Percentiles rank a stretch among this genome's conserved stretches.
phyloP scores from a whole-genome alignment of 2,888 invertebrate genomes.

The Andrena minutula region DNA sequence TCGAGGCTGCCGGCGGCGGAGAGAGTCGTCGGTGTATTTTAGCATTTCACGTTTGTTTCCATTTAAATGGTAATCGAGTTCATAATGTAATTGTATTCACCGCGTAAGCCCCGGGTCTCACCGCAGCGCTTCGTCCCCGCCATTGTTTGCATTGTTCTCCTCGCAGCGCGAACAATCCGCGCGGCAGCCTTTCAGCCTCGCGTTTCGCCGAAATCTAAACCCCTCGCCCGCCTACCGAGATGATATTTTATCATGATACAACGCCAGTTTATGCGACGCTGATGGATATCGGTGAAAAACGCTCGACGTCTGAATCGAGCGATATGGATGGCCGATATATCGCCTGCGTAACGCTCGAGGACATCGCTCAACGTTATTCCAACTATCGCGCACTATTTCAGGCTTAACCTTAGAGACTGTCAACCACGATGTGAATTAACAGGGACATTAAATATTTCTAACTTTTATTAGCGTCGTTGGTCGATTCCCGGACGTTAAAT shows the following conservation, averaged over 20 bases:
- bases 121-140: conserved; percentile 78
- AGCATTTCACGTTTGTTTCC: conserved; percentile 85
- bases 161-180: conserved; percentile 78
- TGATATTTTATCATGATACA: conserved; percentile 65
- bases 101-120: conserved; percentile 82
- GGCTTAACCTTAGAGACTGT: no score
- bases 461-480: no score
- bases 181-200: conserved; percentile 76
- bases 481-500: no score
- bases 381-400: no score
- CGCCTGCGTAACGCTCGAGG: not conserved
- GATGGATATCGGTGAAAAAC: conserved; percentile 54
- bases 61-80: conserved; percentile 85
- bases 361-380: no score
- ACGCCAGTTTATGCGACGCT: conserved; percentile 42
- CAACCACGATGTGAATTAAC: no score
- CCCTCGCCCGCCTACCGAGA: conserved; percentile 55
- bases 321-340: conserved; percentile 19
- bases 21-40: conserved; percentile 79
- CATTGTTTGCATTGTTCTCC: conserved; percentile 82
- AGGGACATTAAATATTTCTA: no score
- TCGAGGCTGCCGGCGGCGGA: conserved; percentile 30
- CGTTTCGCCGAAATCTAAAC: conserved; percentile 79
- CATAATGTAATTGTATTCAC: conserved; percentile 85
- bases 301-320: conserved; percentile 15